A percentile compares a stretch with the other conserved stretches of the same genome.
Evolutionary conservation across 2,113 vertebrate genomes (phyloP).

Genomic region (Microcebus ravelobensis): DNA sequence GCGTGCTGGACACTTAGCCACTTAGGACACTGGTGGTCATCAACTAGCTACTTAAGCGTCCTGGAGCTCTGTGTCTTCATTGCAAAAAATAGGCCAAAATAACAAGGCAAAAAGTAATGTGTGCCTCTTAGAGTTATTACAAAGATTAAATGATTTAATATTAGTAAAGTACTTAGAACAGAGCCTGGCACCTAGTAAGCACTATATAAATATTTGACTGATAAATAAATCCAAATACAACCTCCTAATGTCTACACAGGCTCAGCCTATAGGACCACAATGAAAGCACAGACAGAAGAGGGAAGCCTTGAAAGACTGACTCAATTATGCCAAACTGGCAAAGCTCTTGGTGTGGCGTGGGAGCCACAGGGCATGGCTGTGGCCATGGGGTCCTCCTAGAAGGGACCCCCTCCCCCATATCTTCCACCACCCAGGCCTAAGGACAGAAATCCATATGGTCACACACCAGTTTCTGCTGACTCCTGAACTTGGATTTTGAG

Average conservation of each 20-base stretch:
- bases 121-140: not conserved
- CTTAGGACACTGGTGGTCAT: not conserved
- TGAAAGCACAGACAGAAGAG: not conserved
- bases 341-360: not conserved
- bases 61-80: not conserved
- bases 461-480: not conserved
- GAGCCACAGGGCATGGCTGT: not conserved
- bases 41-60: not conserved
- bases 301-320: too few species aligned
- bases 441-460: not conserved
- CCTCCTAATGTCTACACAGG: not conserved
- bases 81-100: slow-evolving; percentile 8
- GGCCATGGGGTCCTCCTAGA: not conserved
- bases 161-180: slow-evolving; percentile 25
- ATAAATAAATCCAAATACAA: slow-evolving; percentile 1
- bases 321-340: not conserved
- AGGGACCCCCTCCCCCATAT: not conserved
- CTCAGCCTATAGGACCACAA: not conserved
- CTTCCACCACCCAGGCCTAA: not conserved
- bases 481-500: not conserved
- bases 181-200: not conserved
- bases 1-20: not conserved
- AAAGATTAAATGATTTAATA: slow-evolving; percentile 52
- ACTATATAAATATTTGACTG: slow-evolving; percentile 42
- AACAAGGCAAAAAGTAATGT: slow-evolving; percentile 42